Evolutionary conservation across 2,113 vertebrate genomes (phyloP).

Genomic region (Leptodactylus fuscus): DNA sequence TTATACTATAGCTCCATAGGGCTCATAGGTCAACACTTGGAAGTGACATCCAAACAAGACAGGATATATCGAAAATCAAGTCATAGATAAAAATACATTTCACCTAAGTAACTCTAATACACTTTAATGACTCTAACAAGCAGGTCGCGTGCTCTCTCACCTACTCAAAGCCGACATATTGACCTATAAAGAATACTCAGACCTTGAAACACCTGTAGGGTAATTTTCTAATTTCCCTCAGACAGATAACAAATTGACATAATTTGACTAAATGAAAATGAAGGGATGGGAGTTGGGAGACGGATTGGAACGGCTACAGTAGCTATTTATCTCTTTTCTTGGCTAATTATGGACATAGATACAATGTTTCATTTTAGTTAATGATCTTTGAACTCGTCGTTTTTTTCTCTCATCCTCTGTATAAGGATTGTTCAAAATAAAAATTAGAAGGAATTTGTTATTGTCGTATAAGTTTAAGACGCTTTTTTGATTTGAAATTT

Average conservation of each 20-base stretch:
- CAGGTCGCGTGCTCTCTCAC: not conserved
- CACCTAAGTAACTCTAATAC: not conserved
- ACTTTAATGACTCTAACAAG: not conserved
- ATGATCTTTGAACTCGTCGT: no score
- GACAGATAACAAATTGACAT: constrained; percentile 49
- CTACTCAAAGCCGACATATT: constrained; percentile 41
- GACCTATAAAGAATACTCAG: constrained; percentile 19
- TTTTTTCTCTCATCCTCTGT: not conserved
- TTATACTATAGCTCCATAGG: no score
- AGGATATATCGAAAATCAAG: no score
- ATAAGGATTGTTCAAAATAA: not conserved
- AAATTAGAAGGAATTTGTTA: not conserved
- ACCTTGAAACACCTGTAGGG: constrained; percentile 48
- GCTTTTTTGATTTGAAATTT: not conserved
- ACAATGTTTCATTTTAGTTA: no score
- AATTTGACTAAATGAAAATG: constrained; percentile 52
- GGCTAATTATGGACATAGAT: constrained; percentile 37
- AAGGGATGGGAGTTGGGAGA: constrained; percentile 31
- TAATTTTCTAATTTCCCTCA: constrained; percentile 41
- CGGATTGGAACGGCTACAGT: constrained; percentile 20
- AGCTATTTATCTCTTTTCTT: constrained; percentile 41
- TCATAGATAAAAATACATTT: not conserved
- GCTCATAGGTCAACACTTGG: no score
- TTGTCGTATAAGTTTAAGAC: not conserved
- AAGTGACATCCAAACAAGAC: not conserved